A percentile compares a stretch with the other conserved stretches of the same genome.
phyloP scores from a whole-genome alignment of 2,797 vertebrate species.

The Spinus olivaceus region DNA sequence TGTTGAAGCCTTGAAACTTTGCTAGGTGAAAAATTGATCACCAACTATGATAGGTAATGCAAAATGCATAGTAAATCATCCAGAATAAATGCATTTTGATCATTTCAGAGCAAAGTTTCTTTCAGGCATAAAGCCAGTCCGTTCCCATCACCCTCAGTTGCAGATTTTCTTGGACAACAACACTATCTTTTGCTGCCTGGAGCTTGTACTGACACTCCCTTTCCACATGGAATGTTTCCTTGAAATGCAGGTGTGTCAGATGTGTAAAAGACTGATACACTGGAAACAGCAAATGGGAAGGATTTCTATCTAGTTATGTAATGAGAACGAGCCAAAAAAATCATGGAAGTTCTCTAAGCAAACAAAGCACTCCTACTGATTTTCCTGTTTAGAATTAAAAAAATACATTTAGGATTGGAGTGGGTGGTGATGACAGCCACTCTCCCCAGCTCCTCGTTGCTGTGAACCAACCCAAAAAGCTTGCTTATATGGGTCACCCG shows the following conservation, averaged over 20 bases:
- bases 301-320: not conserved
- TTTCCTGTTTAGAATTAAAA: not conserved
- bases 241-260: not conserved
- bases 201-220: not conserved
- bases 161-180: not conserved
- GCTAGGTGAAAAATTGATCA: not conserved
- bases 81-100: not conserved
- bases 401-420: not conserved
- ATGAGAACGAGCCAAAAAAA: not conserved
- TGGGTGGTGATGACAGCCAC: not conserved
- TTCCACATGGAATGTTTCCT: not conserved
- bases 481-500: not conserved
- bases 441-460: not conserved
- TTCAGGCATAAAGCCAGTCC: not conserved
- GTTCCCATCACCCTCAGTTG: not conserved
- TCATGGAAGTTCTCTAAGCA: accelerated
- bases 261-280: not conserved
- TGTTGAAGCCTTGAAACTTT: not conserved
- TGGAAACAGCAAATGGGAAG: not conserved
- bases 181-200: not conserved
- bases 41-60: not conserved
- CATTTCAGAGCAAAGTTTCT: not conserved
- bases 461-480: not conserved
- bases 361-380: not conserved
- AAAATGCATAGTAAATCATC: not conserved